These are phyloP conservation scores for Sturnira hondurensis DNA, from an alignment of 2,113 vertebrate species.

Conservation along the genomic window DNA sequence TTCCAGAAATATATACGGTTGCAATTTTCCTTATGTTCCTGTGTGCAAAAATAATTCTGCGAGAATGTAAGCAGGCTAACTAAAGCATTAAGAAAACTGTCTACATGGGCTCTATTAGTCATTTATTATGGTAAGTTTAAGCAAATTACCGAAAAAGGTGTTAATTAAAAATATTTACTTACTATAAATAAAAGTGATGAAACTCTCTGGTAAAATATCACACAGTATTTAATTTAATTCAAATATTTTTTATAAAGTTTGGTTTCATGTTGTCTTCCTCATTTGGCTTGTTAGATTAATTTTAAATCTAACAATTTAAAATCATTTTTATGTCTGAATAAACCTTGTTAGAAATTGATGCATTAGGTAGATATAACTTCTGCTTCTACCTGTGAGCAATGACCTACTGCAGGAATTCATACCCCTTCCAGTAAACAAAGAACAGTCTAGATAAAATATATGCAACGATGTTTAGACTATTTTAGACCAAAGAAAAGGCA, in stretches of 20 bases:
- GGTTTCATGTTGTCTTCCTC: not conserved
- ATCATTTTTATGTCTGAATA: conserved; percentile 33
- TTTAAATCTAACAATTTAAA: not conserved
- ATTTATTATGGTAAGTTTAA: conserved; percentile 48
- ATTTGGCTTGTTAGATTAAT: conserved; percentile 33
- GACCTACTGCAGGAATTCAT: not conserved
- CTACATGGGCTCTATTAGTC: not conserved
- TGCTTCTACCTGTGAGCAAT: not conserved
- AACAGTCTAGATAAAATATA: not conserved
- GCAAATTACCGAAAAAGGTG: conserved; percentile 23
- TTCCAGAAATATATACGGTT: not conserved
- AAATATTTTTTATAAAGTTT: conserved; percentile 20
- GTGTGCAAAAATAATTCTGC: conserved; percentile 35
- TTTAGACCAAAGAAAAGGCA: not conserved
- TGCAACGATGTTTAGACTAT: not conserved
- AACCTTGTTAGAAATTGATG: not conserved
- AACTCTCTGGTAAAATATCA: conserved; percentile 38
- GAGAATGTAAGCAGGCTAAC: conserved; percentile 6
- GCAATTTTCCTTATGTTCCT: not conserved
- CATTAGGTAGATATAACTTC: not conserved
- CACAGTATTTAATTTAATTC: conserved; percentile 51
- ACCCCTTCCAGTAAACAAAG: not conserved
- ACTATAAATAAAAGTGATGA: conserved; percentile 56
- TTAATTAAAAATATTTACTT: conserved; percentile 65
- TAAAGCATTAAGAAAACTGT: not conserved